These are phyloP conservation scores for Drosophila lacicola DNA, from an alignment of 2,888 invertebrate genomes.

Conservation along the genomic window DNA sequence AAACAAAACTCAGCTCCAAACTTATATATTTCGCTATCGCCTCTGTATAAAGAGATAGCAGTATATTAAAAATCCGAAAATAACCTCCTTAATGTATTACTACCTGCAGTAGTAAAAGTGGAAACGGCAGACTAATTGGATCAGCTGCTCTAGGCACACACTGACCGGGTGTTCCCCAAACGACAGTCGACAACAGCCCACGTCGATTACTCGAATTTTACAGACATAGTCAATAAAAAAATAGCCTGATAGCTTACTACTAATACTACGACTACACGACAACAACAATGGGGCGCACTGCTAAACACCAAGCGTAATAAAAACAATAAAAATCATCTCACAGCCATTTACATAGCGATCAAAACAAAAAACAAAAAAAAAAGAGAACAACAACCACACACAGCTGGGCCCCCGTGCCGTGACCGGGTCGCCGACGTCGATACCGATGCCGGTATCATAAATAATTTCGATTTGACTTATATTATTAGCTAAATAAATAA, in stretches of 20 bases:
- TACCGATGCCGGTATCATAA: conserved; percentile 69
- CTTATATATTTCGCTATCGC: too few relatives aligned
- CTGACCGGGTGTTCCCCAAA: conserved; percentile 8
- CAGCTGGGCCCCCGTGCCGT: conserved; percentile 41
- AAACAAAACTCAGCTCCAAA: too few relatives aligned
- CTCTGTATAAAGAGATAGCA: background rate
- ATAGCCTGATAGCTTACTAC: conserved; percentile 29
- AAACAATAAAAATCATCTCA: conserved; percentile 71
- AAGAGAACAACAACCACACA: conserved; percentile 10
- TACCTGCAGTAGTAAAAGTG: background rate
- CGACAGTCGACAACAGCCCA: conserved; percentile 18
- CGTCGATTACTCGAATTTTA: conserved; percentile 38
- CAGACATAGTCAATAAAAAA: conserved; percentile 29
- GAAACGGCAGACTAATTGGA: background rate
- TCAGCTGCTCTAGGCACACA: conserved; percentile 14
- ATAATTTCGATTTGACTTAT: conserved; percentile 78
- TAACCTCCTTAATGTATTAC: background rate
- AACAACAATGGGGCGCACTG: conserved; percentile 25
- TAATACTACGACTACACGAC: conserved; percentile 7
- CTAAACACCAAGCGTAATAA: conserved; percentile 50
- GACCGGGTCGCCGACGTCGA: conserved; percentile 48
- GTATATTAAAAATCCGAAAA: background rate
- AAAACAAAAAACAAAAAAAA: conserved; percentile 57
- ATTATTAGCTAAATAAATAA: conserved; percentile 78
- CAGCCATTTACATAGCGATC: conserved; percentile 72